Percentiles rank a stretch among this genome's conserved stretches.
Conservation (phyloP, 2,113 vertebrate genomes). For the Vicugna pacos region DNA sequence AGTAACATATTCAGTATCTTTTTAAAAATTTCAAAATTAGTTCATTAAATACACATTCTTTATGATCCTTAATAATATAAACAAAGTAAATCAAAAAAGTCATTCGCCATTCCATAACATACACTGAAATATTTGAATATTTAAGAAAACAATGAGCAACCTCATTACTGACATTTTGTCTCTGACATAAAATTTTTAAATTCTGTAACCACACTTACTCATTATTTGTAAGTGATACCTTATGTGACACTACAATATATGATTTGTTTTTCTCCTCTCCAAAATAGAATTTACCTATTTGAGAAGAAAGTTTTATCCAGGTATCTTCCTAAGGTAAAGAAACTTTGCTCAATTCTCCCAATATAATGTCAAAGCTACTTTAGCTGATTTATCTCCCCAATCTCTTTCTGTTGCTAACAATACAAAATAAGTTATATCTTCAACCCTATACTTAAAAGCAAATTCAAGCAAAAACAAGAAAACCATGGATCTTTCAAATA, state of each 20-base stretch:
- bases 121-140: constrained; percentile 2
- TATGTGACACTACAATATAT: constrained; percentile 20
- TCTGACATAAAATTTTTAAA: constrained; percentile 24
- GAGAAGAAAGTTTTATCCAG: constrained; percentile 37
- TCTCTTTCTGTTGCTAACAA: neutral
- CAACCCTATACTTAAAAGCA: neutral
- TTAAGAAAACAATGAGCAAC: constrained; percentile 20
- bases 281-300: constrained; percentile 39
- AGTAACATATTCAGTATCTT: neutral
- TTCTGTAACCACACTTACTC: constrained; percentile 2
- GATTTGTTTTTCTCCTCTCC: constrained; percentile 51
- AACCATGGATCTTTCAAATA: neutral
- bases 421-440: neutral
- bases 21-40: constrained; percentile 39
- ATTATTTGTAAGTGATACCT: constrained; percentile 46
- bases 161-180: constrained; percentile 18
- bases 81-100: constrained; percentile 15
- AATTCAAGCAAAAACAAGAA: constrained; percentile 52
- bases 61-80: constrained; percentile 37
- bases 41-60: neutral
- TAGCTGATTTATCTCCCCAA: neutral
- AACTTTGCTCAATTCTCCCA: neutral
- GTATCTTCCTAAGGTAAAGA: constrained; percentile 20
- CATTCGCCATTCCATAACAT: neutral
- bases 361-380: neutral